A percentile compares a stretch with the other conserved stretches of the same genome.
Conservation (phyloP, 1,140 invertebrate species). For the Ceratitis capitata region DNA sequence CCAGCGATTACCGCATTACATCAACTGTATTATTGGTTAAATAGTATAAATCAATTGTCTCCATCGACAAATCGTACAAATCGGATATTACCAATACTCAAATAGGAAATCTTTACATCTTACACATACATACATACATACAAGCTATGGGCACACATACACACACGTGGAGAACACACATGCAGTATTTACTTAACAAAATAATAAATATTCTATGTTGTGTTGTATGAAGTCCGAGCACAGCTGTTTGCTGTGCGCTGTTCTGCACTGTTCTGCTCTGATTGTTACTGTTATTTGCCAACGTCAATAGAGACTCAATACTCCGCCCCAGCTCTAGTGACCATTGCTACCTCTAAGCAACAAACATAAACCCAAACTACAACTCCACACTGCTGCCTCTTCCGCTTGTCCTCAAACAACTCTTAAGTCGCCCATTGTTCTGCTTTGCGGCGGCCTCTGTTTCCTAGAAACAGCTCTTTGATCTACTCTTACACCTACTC, state of each 20-base stretch:
- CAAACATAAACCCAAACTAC: background rate
- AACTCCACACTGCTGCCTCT: background rate
- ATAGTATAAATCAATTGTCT: conserved; percentile 60
- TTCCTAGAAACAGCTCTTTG: conserved; percentile 22
- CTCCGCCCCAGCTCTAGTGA: background rate
- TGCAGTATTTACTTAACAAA: background rate
- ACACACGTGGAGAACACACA: background rate
- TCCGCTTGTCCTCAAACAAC: conserved; percentile 40
- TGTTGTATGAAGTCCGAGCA: background rate
- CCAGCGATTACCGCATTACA: conserved; percentile 55
- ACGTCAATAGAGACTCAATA: background rate
- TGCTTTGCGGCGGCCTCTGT: background rate
- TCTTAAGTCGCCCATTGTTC: conserved; percentile 47
- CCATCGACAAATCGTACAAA: conserved; percentile 63
- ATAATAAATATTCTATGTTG: background rate
- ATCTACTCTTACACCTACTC: too few species aligned
- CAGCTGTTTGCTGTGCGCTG: conserved; percentile 54
- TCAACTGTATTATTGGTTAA: conserved; percentile 58
- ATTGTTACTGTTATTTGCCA: conserved; percentile 12
- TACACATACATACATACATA: background rate
- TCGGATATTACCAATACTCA: conserved; percentile 51
- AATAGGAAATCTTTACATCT: background rate
- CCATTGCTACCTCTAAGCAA: background rate
- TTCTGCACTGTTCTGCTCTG: conserved; percentile 47
- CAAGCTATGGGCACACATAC: background rate